phyloP scores from a whole-genome alignment of 37 sponge, comb jelly and placozoan genomes.

The Oscarella lobularis region DNA sequence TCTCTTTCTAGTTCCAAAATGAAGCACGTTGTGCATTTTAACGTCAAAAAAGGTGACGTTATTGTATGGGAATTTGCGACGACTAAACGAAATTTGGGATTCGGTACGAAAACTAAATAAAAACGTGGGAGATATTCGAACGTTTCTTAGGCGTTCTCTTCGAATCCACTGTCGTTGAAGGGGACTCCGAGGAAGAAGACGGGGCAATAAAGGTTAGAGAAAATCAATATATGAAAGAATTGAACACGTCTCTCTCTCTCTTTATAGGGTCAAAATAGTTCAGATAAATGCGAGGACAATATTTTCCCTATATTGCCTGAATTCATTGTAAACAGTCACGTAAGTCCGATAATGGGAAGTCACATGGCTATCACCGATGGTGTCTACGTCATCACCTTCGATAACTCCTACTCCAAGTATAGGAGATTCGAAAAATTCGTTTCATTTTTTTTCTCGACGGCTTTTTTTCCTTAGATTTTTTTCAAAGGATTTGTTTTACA shows the following conservation, averaged over 20 bases:
- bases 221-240: no score
- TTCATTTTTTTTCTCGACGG: neutral
- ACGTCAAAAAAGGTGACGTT: constrained; percentile 80
- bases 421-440: neutral
- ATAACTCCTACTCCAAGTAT: constrained; percentile 88
- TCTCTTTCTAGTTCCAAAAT: constrained; percentile 55
- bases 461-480: constrained; percentile 52
- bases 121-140: neutral
- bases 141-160: constrained; percentile 46
- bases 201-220: no score
- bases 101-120: constrained; percentile 38
- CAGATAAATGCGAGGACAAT: constrained; percentile 13
- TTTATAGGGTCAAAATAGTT: constrained; percentile 1
- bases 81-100: constrained; percentile 78
- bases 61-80: constrained; percentile 94
- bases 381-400: constrained; percentile 75
- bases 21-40: constrained; percentile 82
- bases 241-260: no score
- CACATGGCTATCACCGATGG: constrained; percentile 75
- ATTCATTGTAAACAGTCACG: constrained; percentile 57
- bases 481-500: constrained; percentile 84
- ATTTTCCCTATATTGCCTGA: constrained; percentile 63
- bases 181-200: neutral
- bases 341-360: constrained; percentile 60
- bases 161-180: constrained; percentile 62